Evolutionary conservation across 64 coral and sea anemone species (phyloP), one percentile per base, ranked within the genome.

Genomic region (Acropora yongei): DNA sequence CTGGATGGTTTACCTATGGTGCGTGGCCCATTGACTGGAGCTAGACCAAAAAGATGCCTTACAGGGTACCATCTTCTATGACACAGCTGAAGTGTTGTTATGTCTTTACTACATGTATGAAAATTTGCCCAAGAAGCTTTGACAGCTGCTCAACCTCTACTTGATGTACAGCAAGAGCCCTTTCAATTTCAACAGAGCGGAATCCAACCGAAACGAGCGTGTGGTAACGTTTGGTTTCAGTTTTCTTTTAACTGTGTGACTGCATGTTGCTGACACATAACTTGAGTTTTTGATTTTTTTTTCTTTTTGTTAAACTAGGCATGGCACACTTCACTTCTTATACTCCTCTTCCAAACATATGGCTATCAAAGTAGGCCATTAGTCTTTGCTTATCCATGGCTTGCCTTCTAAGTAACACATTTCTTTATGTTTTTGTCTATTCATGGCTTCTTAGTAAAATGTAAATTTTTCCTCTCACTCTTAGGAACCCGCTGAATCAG

Each of bases 1-100:
- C 46, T 95, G 78, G 93, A 89, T 91, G 57, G 86, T 95, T 80
- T 95, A 80, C 63, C 58, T 95, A n/a, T 95, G 89, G 93, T 95
- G 93, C 61, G 89, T 95, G 48, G 89, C 89, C 57, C 93, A 95
- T 87, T 89, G 43, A 57, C 93, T 91, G 44, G 87, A 90, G 93
- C 93, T 95, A 18, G 48, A 88, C 60, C 88, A 91, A 42, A 95
- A 95, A 80, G 93, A 95, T 49, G 93, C 93, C 30, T 73, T 91
- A 57, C 60, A 72, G 76, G 78, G 89, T 75, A 95, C 89, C 67
- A 44, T 85, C 49, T 95, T 91, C 91, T 83, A 91, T 47, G 83
- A 95, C 41, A 68, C 91, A 80, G 89, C 91, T 63, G 82, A 95
- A 76, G 79, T 95, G 78, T 68, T 95, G 63, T 68, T 95, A 47